Base-by-base conservation (phyloP, 2,888 invertebrate species). In the Polydrusus tereticollis region DNA sequence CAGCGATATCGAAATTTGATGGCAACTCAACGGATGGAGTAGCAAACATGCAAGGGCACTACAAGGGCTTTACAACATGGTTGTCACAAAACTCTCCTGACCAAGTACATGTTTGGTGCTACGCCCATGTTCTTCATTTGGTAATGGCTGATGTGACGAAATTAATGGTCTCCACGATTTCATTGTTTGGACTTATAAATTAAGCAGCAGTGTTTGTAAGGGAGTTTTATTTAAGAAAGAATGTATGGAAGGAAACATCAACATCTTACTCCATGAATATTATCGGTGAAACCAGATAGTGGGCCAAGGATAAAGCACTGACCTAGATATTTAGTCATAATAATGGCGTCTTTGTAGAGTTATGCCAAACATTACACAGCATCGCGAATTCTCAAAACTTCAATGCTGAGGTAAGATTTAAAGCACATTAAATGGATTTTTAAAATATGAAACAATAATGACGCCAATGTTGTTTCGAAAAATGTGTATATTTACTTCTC, bases 11-110 rank as follows among this genome's bases (percentile, higher is more conserved):
- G n/a, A n/a, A n/a, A n/a, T n/a, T n/a, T n/a, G n/a, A n/a, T n/a
- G 58, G 58, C 2, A 58, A 58, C 18, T 26, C 36, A 58, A 33
- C 58, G 12, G 58, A 58, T 18, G 38, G 59, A 3, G 59, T 38
- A 8, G 59, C 38, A 38, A 58, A 58, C 14, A 58, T 58, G 58
- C 58, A 58, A 29, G 58, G 58, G 5, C 58, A 58, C 16, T 58
- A 58, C 16, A 4, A n/a, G 8, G 26, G 55, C 12, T 38, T 38
- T 38, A 38, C 38, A 2, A 12, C 38, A 7, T 38, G 38, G 38
- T 38, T 52, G 23, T 21, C 50, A 20, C 7, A 50, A 50, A 12
- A 50, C 14, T 50, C 50, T n/a, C 50, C 50, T 6, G 6, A 23
- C 2, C 50, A 50, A 50, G 16, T 50, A 2, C 50, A 50, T 14